Evolutionary conservation across 2,888 invertebrate species (phyloP).

Genomic region (Amiota communis): DNA sequence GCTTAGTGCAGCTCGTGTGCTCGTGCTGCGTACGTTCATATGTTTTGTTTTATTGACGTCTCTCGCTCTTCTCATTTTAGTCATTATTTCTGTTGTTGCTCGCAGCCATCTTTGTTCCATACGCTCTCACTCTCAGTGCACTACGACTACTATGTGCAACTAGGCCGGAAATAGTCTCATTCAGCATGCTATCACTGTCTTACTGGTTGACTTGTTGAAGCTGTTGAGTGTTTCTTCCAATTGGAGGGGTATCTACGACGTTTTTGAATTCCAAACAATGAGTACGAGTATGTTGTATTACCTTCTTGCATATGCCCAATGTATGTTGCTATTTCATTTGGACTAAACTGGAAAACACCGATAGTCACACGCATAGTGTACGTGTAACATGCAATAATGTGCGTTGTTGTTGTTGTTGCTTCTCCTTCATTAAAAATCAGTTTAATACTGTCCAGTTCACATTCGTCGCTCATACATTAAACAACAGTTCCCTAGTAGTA

Average conservation of each 20-base stretch:
- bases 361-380: slow-evolving; percentile 54
- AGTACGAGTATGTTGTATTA: slow-evolving; percentile 31
- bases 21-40: background rate
- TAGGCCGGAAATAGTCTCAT: slow-evolving; percentile 6
- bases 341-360: slow-evolving; percentile 45
- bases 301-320: background rate
- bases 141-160: too few species aligned
- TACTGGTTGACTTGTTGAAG: slow-evolving; percentile 12
- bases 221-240: slow-evolving; percentile 44
- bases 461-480: too few species aligned
- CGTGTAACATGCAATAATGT: slow-evolving; percentile 40
- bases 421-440: too few species aligned
- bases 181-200: slow-evolving; percentile 22
- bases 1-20: too few species aligned
- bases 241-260: slow-evolving; percentile 50
- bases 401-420: slow-evolving; percentile 39
- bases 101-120: slow-evolving; percentile 29
- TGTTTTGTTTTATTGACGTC: background rate
- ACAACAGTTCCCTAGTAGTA: too few species aligned
- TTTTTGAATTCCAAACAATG: background rate
- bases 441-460: too few species aligned
- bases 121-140: too few species aligned
- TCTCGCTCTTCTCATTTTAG: background rate
- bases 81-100: slow-evolving; percentile 35
- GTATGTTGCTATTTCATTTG: slow-evolving; percentile 33